phyloP scores from a whole-genome alignment of 1,140 invertebrate species.

The Drosophila pruinosa region DNA sequence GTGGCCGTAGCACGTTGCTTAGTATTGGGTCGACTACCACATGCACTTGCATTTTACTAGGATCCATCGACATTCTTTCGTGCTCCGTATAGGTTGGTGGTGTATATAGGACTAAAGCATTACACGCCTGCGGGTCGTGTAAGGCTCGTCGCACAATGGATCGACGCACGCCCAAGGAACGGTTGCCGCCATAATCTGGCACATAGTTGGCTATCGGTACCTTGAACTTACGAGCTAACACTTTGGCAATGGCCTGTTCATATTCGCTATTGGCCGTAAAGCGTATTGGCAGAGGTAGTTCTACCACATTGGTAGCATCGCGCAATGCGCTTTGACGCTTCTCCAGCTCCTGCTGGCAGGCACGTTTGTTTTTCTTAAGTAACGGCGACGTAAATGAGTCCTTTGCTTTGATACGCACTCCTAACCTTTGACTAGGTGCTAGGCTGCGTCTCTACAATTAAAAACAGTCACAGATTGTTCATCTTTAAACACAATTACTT shows the following conservation, averaged over 20 bases:
- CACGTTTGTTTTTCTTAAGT: slow-evolving; percentile 68
- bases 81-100: slow-evolving; percentile 88
- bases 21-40: slow-evolving; percentile 97
- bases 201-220: slow-evolving; percentile 97
- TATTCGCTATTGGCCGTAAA: slow-evolving; percentile 83
- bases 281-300: slow-evolving; percentile 44
- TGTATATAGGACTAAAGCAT: slow-evolving; percentile 94
- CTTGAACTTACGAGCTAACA: slow-evolving; percentile 95
- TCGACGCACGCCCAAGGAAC: slow-evolving; percentile 88
- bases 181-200: slow-evolving; percentile 85
- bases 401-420: slow-evolving; percentile 33
- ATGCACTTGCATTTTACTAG: slow-evolving; percentile 89
- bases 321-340: slow-evolving; percentile 31
- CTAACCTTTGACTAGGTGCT: slow-evolving; percentile 69
- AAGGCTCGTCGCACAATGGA: slow-evolving; percentile 89
- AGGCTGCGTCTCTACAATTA: slow-evolving; percentile 64
- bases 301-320: slow-evolving; percentile 30
- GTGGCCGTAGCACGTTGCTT: slow-evolving; percentile 95
- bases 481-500: not conserved
- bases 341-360: slow-evolving; percentile 59
- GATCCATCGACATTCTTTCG: slow-evolving; percentile 69
- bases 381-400: slow-evolving; percentile 62
- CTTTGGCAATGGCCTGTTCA: slow-evolving; percentile 88
- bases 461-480: not conserved
- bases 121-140: slow-evolving; percentile 97